phyloP scores from a whole-genome alignment of 2,113 vertebrate genomes.

The Brachyhypopomus gauderio region DNA sequence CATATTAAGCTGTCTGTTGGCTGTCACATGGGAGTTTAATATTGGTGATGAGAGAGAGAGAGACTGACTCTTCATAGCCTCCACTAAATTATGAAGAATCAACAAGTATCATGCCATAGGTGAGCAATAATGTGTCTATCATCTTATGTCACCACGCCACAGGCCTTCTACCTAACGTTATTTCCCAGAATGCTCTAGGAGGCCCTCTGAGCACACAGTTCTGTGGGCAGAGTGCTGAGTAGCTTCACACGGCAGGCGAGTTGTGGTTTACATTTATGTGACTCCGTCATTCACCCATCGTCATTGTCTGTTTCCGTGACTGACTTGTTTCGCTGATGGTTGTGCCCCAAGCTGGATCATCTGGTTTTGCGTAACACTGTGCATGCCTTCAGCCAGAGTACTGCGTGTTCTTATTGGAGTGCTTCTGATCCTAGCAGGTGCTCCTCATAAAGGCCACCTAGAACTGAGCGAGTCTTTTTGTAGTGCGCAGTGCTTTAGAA shows the following conservation, averaged over 20 bases:
- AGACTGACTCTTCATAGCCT: too few species aligned
- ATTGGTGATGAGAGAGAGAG: neutral
- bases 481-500: too few species aligned
- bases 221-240: conserved; percentile 35
- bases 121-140: neutral
- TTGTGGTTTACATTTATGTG: neutral
- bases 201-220: conserved; percentile 38
- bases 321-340: neutral
- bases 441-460: too few species aligned
- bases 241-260: conserved; percentile 20
- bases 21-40: neutral
- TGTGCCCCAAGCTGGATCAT: neutral
- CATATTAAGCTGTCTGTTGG: neutral
- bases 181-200: conserved; percentile 32
- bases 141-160: conserved; percentile 1
- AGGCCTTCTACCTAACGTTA: neutral
- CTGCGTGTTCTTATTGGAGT: too few species aligned
- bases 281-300: neutral
- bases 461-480: neutral
- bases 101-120: neutral
- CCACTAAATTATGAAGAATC: neutral
- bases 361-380: neutral
- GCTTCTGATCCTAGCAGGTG: too few species aligned
- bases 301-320: neutral
- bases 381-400: neutral